These are phyloP conservation scores for Charanyca ferruginea DNA, from an alignment of 2,888 invertebrate genomes.

Conservation along the genomic window DNA sequence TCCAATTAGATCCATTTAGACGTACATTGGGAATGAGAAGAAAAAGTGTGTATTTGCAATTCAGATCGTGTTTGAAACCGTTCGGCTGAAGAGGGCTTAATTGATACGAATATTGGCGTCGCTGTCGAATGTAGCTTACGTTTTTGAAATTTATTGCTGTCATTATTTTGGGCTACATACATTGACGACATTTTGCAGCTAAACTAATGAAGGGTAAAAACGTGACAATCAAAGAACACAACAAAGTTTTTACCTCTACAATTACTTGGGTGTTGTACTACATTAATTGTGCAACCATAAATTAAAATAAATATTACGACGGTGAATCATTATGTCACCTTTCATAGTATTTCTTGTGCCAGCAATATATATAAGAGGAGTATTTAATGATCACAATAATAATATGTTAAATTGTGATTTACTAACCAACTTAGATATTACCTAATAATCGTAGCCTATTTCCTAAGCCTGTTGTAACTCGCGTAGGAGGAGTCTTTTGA, in stretches of 20 bases:
- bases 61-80: conserved; percentile 80
- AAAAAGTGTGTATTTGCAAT: conserved; percentile 84
- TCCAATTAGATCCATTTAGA: conserved; percentile 81
- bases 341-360: conserved; percentile 17
- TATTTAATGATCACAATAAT: conserved; percentile 37
- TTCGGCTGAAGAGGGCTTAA: conserved; percentile 80
- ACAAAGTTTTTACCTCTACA: background rate
- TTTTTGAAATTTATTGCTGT: conserved; percentile 52
- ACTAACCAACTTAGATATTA: conserved; percentile 22
- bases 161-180: conserved; percentile 34
- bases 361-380: conserved; percentile 3
- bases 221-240: background rate
- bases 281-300: background rate
- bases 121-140: conserved; percentile 52
- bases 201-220: conserved; percentile 9
- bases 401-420: conserved; percentile 36
- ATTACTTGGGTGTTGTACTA: background rate
- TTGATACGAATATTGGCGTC: conserved; percentile 80
- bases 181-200: conserved; percentile 31
- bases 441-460: conserved; percentile 14
- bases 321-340: conserved; percentile 4
- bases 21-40: conserved; percentile 71
- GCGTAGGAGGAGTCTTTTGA: conserved; percentile 33
- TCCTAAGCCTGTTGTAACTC: conserved; percentile 5
- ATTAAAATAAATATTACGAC: conserved; percentile 21